Evolutionary conservation across 2,113 vertebrate genomes (phyloP).

Genomic region (Boulengeromyrus knoepffleri): DNA sequence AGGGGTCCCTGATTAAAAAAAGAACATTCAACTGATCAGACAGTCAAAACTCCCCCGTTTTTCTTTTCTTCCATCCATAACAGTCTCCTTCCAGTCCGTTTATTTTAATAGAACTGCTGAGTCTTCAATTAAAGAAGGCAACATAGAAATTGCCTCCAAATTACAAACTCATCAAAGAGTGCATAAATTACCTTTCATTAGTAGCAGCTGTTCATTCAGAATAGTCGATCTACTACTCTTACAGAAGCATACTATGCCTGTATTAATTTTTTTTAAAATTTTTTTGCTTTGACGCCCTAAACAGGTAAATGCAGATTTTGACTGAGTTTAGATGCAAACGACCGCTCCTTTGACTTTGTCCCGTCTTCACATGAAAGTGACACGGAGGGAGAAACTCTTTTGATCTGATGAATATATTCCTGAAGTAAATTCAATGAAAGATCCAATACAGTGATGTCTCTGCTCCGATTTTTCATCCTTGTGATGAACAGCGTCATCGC

Average conservation of each 20-base stretch:
- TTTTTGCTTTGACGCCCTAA: slow-evolving; percentile 28
- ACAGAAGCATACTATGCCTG: not conserved
- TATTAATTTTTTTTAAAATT: not conserved
- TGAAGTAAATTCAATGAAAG: slow-evolving; percentile 2
- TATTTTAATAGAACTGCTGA: slow-evolving; percentile 37
- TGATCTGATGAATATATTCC: slow-evolving; percentile 50
- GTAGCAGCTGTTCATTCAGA: slow-evolving; percentile 42
- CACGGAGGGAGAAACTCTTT: slow-evolving; percentile 33
- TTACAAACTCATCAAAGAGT: slow-evolving; percentile 31
- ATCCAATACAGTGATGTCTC: not conserved
- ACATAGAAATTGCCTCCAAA: slow-evolving; percentile 35
- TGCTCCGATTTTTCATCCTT: not conserved
- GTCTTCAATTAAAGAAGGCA: slow-evolving; percentile 28
- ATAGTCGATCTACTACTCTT: slow-evolving; percentile 18
- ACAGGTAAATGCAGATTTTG: slow-evolving; percentile 14
- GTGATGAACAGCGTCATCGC: not conserved
- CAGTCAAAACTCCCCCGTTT: slow-evolving; percentile 41
- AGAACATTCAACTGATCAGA: slow-evolving; percentile 52
- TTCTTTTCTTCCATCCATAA: slow-evolving; percentile 22
- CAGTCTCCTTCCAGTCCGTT: slow-evolving; percentile 19
- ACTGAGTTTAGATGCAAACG: slow-evolving; percentile 21
- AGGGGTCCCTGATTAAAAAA: slow-evolving; percentile 51
- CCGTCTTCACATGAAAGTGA: slow-evolving; percentile 35
- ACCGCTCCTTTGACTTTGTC: slow-evolving; percentile 28
- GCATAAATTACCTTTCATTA: slow-evolving; percentile 32